A percentile compares a stretch with the other conserved stretches of the same genome.
These are phyloP conservation scores for Elysia crispata DNA, from an alignment of 2,888 invertebrate genomes.

Conservation along the genomic window DNA sequence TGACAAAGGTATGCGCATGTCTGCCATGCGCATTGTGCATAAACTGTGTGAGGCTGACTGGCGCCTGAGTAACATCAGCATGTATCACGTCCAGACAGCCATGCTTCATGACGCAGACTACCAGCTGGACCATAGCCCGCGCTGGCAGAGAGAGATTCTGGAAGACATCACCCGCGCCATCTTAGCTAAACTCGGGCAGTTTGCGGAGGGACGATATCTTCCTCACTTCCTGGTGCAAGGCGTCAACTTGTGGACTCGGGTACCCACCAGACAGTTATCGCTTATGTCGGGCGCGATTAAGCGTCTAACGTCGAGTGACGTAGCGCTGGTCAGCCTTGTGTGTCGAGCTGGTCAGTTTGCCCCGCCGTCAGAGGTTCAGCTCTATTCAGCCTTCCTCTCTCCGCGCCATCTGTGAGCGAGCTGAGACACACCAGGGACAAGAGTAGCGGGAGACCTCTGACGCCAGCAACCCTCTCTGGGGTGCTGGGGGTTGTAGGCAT, in stretches of 20 bases:
- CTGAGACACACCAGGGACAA: too few relatives aligned
- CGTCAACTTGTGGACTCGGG: constrained; percentile 62
- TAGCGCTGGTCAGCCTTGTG: constrained; percentile 58
- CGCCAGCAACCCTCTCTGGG: too few relatives aligned
- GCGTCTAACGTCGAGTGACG: constrained; percentile 60
- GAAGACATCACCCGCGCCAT: constrained; percentile 64
- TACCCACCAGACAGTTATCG: constrained; percentile 55
- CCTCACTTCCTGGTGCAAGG: constrained; percentile 69
- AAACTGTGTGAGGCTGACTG: constrained; percentile 57
- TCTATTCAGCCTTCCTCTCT: too few relatives aligned
- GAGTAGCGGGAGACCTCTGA: too few relatives aligned
- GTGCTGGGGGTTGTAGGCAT: too few relatives aligned
- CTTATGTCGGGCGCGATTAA: constrained; percentile 60
- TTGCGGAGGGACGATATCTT: constrained; percentile 49
- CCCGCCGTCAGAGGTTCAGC: too few relatives aligned
- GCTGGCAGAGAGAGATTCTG: constrained; percentile 67
- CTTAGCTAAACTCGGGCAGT: constrained; percentile 59
- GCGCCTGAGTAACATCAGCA: constrained; percentile 58
- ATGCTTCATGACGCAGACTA: constrained; percentile 69
- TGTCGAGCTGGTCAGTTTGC: constrained; percentile 6
- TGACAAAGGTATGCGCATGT: constrained; percentile 59
- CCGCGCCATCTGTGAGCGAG: too few relatives aligned
- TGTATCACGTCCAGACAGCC: constrained; percentile 69
- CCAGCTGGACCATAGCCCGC: constrained; percentile 66
- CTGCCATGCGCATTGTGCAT: constrained; percentile 58